These are phyloP conservation scores for Crocidura indochinensis DNA, from an alignment of 2,797 vertebrate genomes.

Conservation along the genomic window DNA sequence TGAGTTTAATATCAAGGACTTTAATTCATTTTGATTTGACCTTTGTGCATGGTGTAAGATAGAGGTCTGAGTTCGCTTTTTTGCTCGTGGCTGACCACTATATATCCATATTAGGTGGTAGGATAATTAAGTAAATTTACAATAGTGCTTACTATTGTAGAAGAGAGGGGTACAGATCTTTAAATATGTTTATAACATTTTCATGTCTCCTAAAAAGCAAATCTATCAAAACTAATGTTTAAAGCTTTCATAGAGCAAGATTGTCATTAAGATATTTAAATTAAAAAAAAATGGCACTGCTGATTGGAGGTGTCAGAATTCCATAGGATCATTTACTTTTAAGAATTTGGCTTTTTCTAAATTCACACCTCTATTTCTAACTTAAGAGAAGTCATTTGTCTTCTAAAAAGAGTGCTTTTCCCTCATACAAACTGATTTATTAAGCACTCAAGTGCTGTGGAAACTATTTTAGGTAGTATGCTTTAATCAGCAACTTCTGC, in stretches of 20 bases:
- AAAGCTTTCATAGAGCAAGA: neutral
- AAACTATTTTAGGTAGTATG: conserved; percentile 23
- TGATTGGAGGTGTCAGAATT: neutral
- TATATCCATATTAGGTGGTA: too few relatives aligned
- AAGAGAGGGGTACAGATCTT: neutral
- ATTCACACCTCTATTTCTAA: neutral
- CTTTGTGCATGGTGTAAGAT: too few relatives aligned
- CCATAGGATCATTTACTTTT: conserved; percentile 14
- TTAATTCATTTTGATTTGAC: too few relatives aligned
- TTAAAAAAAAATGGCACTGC: neutral
- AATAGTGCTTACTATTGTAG: neutral
- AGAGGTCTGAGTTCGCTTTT: too few relatives aligned
- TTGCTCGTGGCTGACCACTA: too few relatives aligned
- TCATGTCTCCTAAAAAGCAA: conserved; percentile 32
- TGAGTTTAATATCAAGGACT: too few relatives aligned
- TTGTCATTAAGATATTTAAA: conserved; percentile 40
- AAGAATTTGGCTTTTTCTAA: neutral
- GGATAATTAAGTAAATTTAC: neutral
- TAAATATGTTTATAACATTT: conserved; percentile 10
- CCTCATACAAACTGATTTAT: neutral
- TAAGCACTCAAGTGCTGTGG: conserved; percentile 19
- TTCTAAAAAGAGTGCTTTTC: conserved; percentile 26
- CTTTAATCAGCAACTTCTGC: conserved; percentile 67
- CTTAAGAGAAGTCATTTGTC: conserved; percentile 3
- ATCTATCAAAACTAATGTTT: conserved; percentile 7